Evolutionary conservation across 2,888 invertebrate genomes (phyloP), one percentile per base, ranked within the genome.

Genomic region (Mellilla xanthometata): DNA sequence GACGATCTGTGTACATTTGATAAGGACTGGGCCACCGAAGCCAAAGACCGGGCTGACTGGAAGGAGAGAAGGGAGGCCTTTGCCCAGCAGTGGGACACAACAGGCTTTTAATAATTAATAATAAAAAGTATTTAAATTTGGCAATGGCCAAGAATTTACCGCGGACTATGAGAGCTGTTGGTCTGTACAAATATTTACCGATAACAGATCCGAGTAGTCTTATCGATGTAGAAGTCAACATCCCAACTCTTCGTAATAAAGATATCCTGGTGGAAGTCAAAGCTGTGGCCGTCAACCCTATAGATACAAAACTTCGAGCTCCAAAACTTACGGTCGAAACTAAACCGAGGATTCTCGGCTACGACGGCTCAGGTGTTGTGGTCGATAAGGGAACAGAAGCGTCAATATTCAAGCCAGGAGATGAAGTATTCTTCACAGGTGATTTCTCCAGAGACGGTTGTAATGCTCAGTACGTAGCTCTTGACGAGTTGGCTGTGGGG

Each of bases 301-400:
- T 87, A 11, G 88, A 88, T 44, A 72, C 80, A 0, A 88, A 87
- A 49, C 51, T 64, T 52, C 66, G 88, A 10, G 80, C 87, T 11
- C 82, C 81, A 1, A 85, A 83, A 42, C 62, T 76, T 1, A 60
- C 58, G 34, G 49, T 78, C 6, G 81, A 82, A 62, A 51, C 60
- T 0, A 34, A 56, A 1, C 78, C 84, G 0, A 67, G 73, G 13
- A 81, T 88, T 44, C 63, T 88, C 12, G 87, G 87, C 31, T 86
- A 72, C 68, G 88, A 88, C 44, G 88, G 87, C n/a, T 66, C 88
- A 3, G 88, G 87, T 12, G 54, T 81, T n/a, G 67, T 87, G 0
- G 81, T 75, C 1, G 72, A 64, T 11, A 83, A 75, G 51, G 87
- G 85, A 12, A 65, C 66, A 5, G 51, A 63, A 5, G 67, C 72